Percentiles rank a stretch among this genome's conserved stretches.
Conservation (phyloP, 2,888 invertebrate genomes). For the Trichopoda pennipes region DNA sequence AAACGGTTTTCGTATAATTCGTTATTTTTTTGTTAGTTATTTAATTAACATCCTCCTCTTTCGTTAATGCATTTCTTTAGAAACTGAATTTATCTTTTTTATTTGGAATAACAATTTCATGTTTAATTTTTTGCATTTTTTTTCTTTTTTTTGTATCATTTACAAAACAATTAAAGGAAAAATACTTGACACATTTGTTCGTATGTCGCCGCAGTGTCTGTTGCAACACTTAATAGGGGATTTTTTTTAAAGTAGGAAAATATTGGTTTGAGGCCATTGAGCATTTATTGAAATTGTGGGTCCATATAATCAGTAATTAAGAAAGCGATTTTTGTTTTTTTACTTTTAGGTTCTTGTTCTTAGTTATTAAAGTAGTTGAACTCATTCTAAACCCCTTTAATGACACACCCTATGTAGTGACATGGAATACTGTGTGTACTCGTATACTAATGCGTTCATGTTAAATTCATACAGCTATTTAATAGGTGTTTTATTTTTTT, state of each 20-base stretch:
- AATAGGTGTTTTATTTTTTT: background rate
- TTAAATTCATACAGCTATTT: background rate
- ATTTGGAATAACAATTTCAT: conserved; percentile 27
- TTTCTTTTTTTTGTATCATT: conserved; percentile 12
- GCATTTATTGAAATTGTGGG: no score
- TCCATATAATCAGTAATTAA: no score
- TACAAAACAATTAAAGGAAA: conserved; percentile 52
- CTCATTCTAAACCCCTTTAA: background rate
- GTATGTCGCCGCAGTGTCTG: conserved; percentile 64
- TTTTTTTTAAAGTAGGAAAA: background rate
- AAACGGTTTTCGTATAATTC: no score
- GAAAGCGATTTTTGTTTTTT: no score
- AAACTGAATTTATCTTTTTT: conserved; percentile 22
- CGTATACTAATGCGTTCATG: background rate
- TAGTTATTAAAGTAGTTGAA: no score
- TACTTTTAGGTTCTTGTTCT: no score
- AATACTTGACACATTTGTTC: conserved; percentile 62
- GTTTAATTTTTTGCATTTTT: background rate
- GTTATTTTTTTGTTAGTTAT: no score
- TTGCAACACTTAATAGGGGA: conserved; percentile 24
- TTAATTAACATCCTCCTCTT: background rate
- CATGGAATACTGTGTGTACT: no score
- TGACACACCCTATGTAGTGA: background rate
- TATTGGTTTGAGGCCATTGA: no score
- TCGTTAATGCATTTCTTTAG: conserved; percentile 13